phyloP scores from a whole-genome alignment of 2,113 vertebrate species.

The Cyprinodon brontotheroides region DNA sequence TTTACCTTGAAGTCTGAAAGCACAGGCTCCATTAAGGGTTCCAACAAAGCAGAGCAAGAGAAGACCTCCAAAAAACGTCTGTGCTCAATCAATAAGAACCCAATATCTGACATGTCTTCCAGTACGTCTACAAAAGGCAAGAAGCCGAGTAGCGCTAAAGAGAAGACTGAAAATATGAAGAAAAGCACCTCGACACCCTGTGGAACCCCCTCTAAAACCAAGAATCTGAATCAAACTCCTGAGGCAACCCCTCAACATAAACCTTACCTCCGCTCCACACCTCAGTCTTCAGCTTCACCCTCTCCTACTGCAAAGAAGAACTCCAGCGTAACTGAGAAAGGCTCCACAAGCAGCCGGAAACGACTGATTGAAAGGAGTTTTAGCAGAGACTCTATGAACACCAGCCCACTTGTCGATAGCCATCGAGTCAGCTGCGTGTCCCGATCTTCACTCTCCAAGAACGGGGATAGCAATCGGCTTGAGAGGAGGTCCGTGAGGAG shows the following conservation, averaged over 20 bases:
- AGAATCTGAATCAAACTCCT: slow-evolving; percentile 72
- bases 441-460: slow-evolving; percentile 76
- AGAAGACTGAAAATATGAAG: slow-evolving; percentile 79
- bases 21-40: slow-evolving; percentile 71
- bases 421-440: slow-evolving; percentile 70
- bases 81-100: slow-evolving; percentile 79
- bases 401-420: slow-evolving; percentile 84
- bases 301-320: slow-evolving; percentile 80
- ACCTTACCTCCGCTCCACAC: slow-evolving; percentile 76
- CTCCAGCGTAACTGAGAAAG: slow-evolving; percentile 70
- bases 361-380: slow-evolving; percentile 85
- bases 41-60: slow-evolving; percentile 83
- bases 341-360: slow-evolving; percentile 73
- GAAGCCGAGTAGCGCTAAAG: slow-evolving; percentile 73
- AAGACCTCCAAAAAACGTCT: slow-evolving; percentile 85
- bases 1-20: slow-evolving; percentile 78
- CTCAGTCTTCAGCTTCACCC: slow-evolving; percentile 77
- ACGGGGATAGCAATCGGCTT: slow-evolving; percentile 57
- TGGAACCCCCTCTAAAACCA: slow-evolving; percentile 79
- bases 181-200: slow-evolving; percentile 80
- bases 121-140: slow-evolving; percentile 80
- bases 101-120: slow-evolving; percentile 76
- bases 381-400: slow-evolving; percentile 87
- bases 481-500: slow-evolving; percentile 86
- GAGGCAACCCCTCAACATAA: slow-evolving; percentile 79